A percentile compares a stretch with the other conserved stretches of the same genome.
Conservation (phyloP, 2,113 vertebrate genomes). For the Equus przewalskii region DNA sequence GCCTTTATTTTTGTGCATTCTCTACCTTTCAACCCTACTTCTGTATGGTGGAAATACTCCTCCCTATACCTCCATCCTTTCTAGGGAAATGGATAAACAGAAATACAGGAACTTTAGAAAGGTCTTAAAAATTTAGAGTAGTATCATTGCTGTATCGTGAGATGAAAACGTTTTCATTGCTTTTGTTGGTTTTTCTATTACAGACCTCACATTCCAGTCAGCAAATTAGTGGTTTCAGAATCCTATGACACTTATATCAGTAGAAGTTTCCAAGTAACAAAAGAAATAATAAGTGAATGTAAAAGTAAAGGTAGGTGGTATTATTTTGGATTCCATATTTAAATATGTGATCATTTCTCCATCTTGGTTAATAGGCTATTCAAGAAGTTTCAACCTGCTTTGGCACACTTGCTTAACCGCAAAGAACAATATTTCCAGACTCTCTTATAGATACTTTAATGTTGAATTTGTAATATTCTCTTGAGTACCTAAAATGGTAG, state of each 20-base stretch:
- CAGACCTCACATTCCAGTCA: slow-evolving; percentile 98
- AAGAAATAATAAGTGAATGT: slow-evolving; percentile 97
- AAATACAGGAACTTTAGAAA: background rate
- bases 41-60: background rate
- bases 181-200: slow-evolving; percentile 71
- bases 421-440: background rate
- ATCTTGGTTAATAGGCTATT: background rate
- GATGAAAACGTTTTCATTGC: slow-evolving; percentile 36
- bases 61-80: background rate
- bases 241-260: slow-evolving; percentile 97
- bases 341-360: background rate
- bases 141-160: background rate
- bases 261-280: slow-evolving; percentile 97
- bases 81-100: background rate
- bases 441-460: background rate
- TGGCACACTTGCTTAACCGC: background rate
- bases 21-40: background rate
- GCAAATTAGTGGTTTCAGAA: slow-evolving; percentile 95
- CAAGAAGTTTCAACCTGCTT: background rate
- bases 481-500: background rate
- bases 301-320: slow-evolving; percentile 93
- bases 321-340: background rate
- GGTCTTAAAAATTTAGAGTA: background rate
- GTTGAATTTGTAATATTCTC: background rate
- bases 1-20: background rate